Conservation (phyloP, 2,888 invertebrate species). For the Eremobia ochroleuca region DNA sequence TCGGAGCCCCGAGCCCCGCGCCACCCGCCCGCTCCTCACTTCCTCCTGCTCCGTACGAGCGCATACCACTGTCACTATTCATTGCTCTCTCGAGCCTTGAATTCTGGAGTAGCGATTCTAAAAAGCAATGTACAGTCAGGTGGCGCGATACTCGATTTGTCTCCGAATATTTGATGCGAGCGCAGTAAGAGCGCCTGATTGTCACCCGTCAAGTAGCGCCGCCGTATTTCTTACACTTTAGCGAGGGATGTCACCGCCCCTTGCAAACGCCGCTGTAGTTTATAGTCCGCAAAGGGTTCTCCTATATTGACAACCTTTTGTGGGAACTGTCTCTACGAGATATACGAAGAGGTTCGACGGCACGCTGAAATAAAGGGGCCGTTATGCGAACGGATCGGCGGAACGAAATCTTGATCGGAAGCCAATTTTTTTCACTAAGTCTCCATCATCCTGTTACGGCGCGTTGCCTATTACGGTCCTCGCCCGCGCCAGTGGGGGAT, state of each 20-base stretch:
- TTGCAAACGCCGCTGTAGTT: slow-evolving; percentile 64
- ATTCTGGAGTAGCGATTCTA: slow-evolving; percentile 67
- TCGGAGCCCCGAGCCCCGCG: slow-evolving; percentile 38
- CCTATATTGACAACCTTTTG: slow-evolving; percentile 66
- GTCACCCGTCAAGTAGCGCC: slow-evolving; percentile 48
- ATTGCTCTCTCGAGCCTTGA: slow-evolving; percentile 73
- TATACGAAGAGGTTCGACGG: slow-evolving; percentile 58
- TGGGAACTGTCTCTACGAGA: slow-evolving; percentile 55
- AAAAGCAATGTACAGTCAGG: slow-evolving; percentile 73
- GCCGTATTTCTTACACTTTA: slow-evolving; percentile 61
- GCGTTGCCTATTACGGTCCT: slow-evolving; percentile 56
- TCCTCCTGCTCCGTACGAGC: slow-evolving; percentile 31
- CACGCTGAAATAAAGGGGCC: slow-evolving; percentile 59
- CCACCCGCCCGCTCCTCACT: background rate
- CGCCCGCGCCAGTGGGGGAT: slow-evolving; percentile 52
- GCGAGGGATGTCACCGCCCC: slow-evolving; percentile 41
- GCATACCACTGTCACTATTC: slow-evolving; percentile 62
- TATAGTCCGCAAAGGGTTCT: slow-evolving; percentile 65
- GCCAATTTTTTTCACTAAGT: slow-evolving; percentile 58
- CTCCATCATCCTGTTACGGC: slow-evolving; percentile 51
- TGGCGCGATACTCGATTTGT: slow-evolving; percentile 56
- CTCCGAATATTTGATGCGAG: slow-evolving; percentile 61
- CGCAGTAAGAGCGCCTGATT: slow-evolving; percentile 49
- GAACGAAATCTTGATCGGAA: slow-evolving; percentile 58
- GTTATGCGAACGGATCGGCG: slow-evolving; percentile 44